Conservation (phyloP, 1,140 invertebrate species). For the Ostrea denselamellosa region DNA sequence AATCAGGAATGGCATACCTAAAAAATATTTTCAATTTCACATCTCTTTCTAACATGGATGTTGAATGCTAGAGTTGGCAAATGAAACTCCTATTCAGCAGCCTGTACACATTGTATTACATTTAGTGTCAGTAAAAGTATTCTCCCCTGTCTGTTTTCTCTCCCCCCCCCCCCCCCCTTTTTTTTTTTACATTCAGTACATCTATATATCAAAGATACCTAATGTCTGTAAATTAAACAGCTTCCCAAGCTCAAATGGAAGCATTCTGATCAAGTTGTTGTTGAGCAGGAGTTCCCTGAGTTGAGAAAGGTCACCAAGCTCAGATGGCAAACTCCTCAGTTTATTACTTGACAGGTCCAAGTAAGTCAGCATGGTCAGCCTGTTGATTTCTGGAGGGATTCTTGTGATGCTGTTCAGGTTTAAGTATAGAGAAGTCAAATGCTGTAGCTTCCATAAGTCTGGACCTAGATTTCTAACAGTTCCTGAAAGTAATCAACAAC, state of each 20-base stretch:
- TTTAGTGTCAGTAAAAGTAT: too few species aligned
- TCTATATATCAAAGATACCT: slow-evolving; percentile 73
- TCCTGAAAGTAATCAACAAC: slow-evolving; percentile 82
- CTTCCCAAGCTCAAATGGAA: slow-evolving; percentile 98
- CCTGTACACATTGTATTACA: too few species aligned
- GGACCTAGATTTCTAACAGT: slow-evolving; percentile 94
- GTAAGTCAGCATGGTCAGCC: slow-evolving; percentile 89
- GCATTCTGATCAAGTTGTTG: slow-evolving; percentile 93
- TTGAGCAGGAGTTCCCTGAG: slow-evolving; percentile 95
- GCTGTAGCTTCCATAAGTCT: slow-evolving; percentile 91
- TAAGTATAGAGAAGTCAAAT: slow-evolving; percentile 95
- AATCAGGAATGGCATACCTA: too few species aligned
- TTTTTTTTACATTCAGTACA: too few species aligned
- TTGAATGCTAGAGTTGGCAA: too few species aligned
- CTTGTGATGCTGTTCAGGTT: slow-evolving; percentile 95
- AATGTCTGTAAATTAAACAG: slow-evolving; percentile 94
- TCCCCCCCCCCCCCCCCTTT: too few species aligned
- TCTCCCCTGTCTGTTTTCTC: too few species aligned
- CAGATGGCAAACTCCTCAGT: slow-evolving; percentile 93
- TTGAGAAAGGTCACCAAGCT: slow-evolving; percentile 96
- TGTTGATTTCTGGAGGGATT: slow-evolving; percentile 92
- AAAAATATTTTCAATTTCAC: too few species aligned
- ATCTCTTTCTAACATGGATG: too few species aligned
- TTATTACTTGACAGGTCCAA: slow-evolving; percentile 94
- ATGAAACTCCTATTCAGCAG: too few species aligned